These are phyloP conservation scores for Eupithecia abbreviata DNA, from an alignment of 2,888 invertebrate species.

Conservation along the genomic window DNA sequence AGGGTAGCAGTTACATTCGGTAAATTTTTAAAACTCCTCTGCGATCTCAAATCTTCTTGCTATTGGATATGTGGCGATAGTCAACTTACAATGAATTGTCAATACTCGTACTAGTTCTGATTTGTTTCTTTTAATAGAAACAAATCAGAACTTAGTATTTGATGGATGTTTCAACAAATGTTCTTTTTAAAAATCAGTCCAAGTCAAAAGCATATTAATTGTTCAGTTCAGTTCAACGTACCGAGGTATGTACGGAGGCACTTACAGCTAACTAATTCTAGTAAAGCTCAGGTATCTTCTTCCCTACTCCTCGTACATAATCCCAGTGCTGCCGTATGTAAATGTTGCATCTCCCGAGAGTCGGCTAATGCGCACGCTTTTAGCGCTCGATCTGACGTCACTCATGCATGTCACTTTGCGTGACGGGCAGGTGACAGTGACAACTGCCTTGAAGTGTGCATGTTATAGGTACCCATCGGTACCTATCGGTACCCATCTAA, in stretches of 20 bases:
- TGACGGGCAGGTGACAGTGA: conserved; percentile 1
- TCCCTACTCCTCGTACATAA: background rate
- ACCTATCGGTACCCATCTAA: background rate
- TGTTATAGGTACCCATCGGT: background rate
- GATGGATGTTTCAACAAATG: background rate
- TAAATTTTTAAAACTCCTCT: too few relatives aligned
- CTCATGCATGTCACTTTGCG: background rate
- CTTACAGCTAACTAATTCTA: background rate
- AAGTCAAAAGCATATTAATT: background rate
- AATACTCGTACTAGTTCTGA: too few relatives aligned
- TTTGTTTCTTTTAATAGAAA: too few relatives aligned
- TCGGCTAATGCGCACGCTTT: background rate
- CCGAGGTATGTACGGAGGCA: background rate
- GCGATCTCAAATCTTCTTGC: too few relatives aligned
- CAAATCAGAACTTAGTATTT: too few relatives aligned
- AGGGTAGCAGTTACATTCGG: too few relatives aligned
- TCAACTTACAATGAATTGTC: too few relatives aligned
- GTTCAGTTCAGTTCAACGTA: background rate
- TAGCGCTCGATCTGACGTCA: conserved; percentile 9
- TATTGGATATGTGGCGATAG: too few relatives aligned
- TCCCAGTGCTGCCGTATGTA: background rate
- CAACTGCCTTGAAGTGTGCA: background rate
- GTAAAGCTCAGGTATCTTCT: background rate
- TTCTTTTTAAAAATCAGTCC: background rate
- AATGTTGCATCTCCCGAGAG: background rate